A percentile compares a stretch with the other conserved stretches of the same genome.
phyloP scores from a whole-genome alignment of 2,797 vertebrate species.

The Pangasius mekongensis region DNA sequence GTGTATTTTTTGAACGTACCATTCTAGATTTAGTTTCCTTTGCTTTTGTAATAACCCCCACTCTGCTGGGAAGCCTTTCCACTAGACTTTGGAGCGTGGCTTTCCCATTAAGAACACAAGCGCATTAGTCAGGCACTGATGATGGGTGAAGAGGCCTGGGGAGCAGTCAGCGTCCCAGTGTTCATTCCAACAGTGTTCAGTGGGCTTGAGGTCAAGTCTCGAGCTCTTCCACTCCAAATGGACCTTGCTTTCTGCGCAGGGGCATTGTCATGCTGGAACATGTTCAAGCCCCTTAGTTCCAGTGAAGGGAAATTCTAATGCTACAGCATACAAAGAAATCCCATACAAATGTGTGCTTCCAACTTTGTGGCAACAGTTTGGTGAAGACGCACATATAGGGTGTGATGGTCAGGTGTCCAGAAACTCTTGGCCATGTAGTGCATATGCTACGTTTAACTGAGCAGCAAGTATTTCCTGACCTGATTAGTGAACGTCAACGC shows the following conservation, averaged over 20 bases:
- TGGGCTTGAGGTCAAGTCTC: neutral
- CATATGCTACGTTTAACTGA: neutral
- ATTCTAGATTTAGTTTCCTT: neutral
- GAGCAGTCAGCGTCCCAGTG: neutral
- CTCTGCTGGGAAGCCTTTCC: neutral
- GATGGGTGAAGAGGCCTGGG: neutral
- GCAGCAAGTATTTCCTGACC: neutral
- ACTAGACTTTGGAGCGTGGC: neutral
- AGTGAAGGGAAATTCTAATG: neutral
- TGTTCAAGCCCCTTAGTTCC: neutral
- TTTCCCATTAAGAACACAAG: neutral
- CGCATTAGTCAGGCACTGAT: neutral
- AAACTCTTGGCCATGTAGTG: neutral
- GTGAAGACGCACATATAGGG: neutral
- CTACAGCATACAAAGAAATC: neutral
- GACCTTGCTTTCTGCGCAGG: neutral
- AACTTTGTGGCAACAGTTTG: neutral
- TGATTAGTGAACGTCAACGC: neutral
- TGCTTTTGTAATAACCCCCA: neutral
- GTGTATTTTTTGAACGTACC: neutral
- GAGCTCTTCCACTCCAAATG: neutral
- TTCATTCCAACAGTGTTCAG: neutral
- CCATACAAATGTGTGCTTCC: neutral
- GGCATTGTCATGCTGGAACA: neutral
- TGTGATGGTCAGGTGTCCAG: neutral